Evolutionary conservation across 2,113 vertebrate genomes (phyloP).

Genomic region (Atrichornis clamosus): DNA sequence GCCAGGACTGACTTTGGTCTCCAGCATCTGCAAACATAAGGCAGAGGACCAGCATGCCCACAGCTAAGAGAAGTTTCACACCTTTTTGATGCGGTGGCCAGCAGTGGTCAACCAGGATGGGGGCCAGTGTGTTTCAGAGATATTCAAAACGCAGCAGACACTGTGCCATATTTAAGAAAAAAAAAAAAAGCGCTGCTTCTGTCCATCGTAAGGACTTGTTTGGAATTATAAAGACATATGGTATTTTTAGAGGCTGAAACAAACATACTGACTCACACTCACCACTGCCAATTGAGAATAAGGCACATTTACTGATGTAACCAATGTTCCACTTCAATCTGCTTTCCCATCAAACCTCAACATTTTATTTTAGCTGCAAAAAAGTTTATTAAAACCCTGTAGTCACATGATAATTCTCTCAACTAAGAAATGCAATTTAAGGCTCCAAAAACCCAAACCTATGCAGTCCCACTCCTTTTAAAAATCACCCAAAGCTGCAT

Average conservation of each 20-base stretch:
- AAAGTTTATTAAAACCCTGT: constrained; percentile 48
- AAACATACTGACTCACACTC: constrained; percentile 64
- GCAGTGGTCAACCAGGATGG: not conserved
- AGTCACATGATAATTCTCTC: not conserved
- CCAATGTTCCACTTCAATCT: constrained; percentile 47
- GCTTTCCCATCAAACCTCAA: constrained; percentile 54
- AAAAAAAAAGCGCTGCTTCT: not conserved
- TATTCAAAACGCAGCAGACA: not conserved
- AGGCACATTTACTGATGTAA: constrained; percentile 63
- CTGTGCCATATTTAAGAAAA: not conserved
- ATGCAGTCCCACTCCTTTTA: not conserved
- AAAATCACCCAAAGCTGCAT: not conserved
- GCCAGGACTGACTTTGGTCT: constrained; percentile 11
- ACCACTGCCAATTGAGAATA: constrained; percentile 57
- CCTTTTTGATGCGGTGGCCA: not conserved
- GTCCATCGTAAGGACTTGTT: constrained; percentile 38
- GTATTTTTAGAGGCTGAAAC: constrained; percentile 67
- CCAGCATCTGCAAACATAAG: not conserved
- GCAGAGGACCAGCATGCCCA: not conserved
- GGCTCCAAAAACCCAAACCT: not conserved
- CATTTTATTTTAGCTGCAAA: constrained; percentile 44
- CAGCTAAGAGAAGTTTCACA: not conserved
- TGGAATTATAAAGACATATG: constrained; percentile 51
- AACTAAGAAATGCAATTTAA: not conserved
- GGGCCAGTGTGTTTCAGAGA: not conserved